Evolutionary conservation across 2,888 invertebrate species (phyloP).

Genomic region (Epirrhoe tristata): DNA sequence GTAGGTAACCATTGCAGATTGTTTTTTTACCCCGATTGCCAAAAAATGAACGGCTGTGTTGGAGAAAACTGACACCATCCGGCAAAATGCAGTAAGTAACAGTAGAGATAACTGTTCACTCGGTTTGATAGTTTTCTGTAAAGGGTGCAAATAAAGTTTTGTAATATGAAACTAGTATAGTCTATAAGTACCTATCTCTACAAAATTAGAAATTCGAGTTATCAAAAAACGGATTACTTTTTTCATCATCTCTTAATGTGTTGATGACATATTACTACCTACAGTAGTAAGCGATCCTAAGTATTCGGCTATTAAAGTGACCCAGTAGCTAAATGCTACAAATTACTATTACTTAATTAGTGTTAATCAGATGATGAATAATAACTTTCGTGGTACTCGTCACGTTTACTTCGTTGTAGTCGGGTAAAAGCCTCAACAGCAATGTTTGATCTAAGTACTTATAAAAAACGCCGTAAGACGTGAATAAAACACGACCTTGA

Average conservation of each 20-base stretch:
- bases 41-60: slow-evolving; percentile 72
- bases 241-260: too few species aligned
- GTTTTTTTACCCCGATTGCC: slow-evolving; percentile 69
- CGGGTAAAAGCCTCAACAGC: too few species aligned
- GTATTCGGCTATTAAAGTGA: too few species aligned
- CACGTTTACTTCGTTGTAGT: too few species aligned
- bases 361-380: too few species aligned
- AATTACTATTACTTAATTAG: too few species aligned
- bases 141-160: slow-evolving; percentile 26
- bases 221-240: too few species aligned
- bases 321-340: too few species aligned
- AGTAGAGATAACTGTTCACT: slow-evolving; percentile 42
- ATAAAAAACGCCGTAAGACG: not conserved
- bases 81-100: slow-evolving; percentile 43
- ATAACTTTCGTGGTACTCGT: too few species aligned
- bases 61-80: slow-evolving; percentile 76
- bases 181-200: not conserved
- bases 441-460: too few species aligned
- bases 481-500: slow-evolving; percentile 68
- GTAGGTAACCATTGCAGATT: slow-evolving; percentile 62
- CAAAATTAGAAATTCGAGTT: not conserved
- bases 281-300: too few species aligned
- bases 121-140: slow-evolving; percentile 34
- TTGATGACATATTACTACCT: too few species aligned
- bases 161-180: not conserved